These are phyloP conservation scores for Neosilurus hyrtlii DNA, from an alignment of 2,797 vertebrate genomes.

Conservation along the genomic window DNA sequence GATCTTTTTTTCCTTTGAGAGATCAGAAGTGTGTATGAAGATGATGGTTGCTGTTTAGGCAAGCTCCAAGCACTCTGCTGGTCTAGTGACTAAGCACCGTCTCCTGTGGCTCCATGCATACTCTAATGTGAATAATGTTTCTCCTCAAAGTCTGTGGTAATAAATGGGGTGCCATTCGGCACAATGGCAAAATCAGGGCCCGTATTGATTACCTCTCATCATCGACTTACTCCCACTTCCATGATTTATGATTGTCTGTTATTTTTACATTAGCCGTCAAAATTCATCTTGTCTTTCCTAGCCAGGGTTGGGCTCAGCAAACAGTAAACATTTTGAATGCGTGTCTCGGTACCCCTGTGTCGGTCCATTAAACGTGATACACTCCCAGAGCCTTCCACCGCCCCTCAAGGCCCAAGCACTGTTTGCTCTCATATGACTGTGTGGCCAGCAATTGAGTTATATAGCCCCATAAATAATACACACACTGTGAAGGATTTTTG, in stretches of 20 bases:
- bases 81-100: constrained; percentile 67
- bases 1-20: constrained; percentile 34
- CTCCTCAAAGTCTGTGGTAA: constrained; percentile 79
- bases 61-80: constrained; percentile 52
- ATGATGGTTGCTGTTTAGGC: constrained; percentile 56
- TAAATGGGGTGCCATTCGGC: constrained; percentile 93
- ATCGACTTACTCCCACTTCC: constrained; percentile 85
- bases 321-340: constrained; percentile 78
- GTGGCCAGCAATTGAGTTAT: constrained; percentile 17
- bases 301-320: constrained; percentile 76
- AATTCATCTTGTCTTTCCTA: constrained; percentile 89
- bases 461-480: constrained; percentile 5
- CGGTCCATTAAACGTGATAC: constrained; percentile 48
- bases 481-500: constrained; percentile 1
- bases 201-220: constrained; percentile 96
- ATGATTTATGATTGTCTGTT: constrained; percentile 92
- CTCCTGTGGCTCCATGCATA: constrained; percentile 64
- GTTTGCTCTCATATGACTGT: constrained; percentile 24
- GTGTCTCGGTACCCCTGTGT: constrained; percentile 27
- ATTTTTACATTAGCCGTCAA: constrained; percentile 96
- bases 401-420: constrained; percentile 36
- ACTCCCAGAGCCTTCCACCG: constrained; percentile 11
- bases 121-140: constrained; percentile 82
- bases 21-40: constrained; percentile 35
- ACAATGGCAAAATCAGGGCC: constrained; percentile 90